Percentiles rank a stretch among this genome's conserved stretches.
phyloP scores from a whole-genome alignment of 2,888 invertebrate genomes.

The Stictocephala bisonia region DNA sequence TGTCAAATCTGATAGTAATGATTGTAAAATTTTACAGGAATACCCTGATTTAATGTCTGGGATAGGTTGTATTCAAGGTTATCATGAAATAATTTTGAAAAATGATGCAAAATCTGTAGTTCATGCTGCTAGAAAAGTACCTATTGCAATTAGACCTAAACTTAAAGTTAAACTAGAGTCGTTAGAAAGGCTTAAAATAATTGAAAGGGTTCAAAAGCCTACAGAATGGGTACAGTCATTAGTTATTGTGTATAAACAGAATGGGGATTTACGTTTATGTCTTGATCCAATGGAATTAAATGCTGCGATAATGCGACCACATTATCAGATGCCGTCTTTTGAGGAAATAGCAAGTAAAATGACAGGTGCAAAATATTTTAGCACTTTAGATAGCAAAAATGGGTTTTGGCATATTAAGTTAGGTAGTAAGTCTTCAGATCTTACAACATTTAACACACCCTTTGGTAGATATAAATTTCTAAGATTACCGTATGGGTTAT shows the following conservation, averaged over 20 bases:
- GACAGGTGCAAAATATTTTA: conserved; percentile 47
- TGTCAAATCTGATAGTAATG: too few species aligned
- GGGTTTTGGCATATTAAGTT: conserved; percentile 59
- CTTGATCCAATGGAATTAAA: conserved; percentile 61
- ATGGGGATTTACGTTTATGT: conserved; percentile 60
- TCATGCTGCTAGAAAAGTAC: conserved; percentile 51
- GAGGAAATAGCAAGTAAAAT: conserved; percentile 59
- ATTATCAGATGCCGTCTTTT: conserved; percentile 58
- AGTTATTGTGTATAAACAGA: conserved; percentile 60
- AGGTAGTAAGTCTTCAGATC: conserved; percentile 55
- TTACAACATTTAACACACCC: conserved; percentile 59
- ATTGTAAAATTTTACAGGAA: neutral
- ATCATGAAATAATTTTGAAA: conserved; percentile 55
- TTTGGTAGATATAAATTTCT: conserved; percentile 60
- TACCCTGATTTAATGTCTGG: conserved; percentile 1
- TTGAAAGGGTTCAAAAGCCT: conserved; percentile 57
- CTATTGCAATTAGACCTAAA: conserved; percentile 49
- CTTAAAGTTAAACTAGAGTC: conserved; percentile 55
- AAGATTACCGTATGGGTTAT: conserved; percentile 60
- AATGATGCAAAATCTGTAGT: conserved; percentile 47
- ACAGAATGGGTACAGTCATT: conserved; percentile 62
- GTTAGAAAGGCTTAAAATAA: conserved; percentile 54
- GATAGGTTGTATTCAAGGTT: conserved; percentile 33
- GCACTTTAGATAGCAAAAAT: conserved; percentile 49
- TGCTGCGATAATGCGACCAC: conserved; percentile 54